phyloP scores from a whole-genome alignment of 2,888 invertebrate species.

The Lasioglossum lativentre region DNA sequence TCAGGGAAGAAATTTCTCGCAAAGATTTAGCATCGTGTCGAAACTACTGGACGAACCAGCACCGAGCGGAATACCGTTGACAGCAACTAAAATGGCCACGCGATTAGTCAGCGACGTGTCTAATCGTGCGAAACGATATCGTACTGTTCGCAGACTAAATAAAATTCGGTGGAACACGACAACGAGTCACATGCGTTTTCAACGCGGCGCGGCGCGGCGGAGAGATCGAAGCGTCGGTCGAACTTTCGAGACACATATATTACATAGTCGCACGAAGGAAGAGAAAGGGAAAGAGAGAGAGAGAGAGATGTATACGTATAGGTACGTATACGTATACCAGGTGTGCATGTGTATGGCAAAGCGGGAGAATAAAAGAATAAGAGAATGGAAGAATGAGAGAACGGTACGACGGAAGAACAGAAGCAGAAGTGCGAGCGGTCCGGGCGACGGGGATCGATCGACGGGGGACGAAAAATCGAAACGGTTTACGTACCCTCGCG shows the following conservation, averaged over 20 bases:
- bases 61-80: not conserved
- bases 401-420: not conserved
- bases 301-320: not conserved
- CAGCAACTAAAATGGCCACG: constrained; percentile 44
- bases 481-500: constrained; percentile 59
- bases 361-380: not conserved
- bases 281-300: not conserved
- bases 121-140: not conserved
- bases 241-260: not conserved
- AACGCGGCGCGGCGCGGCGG: not conserved
- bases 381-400: not conserved
- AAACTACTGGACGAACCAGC: not conserved
- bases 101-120: not conserved
- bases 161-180: not conserved
- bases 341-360: not conserved
- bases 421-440: not conserved
- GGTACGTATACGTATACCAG: not conserved
- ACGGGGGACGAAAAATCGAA: constrained; percentile 25
- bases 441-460: constrained; percentile 13
- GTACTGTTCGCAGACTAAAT: not conserved
- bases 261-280: not conserved
- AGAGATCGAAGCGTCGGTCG: not conserved
- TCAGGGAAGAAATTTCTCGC: not conserved
- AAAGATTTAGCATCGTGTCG: not conserved
- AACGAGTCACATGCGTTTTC: not conserved